Evolutionary conservation across 1,140 invertebrate species (phyloP).

Genomic region (Ips nitidus): DNA sequence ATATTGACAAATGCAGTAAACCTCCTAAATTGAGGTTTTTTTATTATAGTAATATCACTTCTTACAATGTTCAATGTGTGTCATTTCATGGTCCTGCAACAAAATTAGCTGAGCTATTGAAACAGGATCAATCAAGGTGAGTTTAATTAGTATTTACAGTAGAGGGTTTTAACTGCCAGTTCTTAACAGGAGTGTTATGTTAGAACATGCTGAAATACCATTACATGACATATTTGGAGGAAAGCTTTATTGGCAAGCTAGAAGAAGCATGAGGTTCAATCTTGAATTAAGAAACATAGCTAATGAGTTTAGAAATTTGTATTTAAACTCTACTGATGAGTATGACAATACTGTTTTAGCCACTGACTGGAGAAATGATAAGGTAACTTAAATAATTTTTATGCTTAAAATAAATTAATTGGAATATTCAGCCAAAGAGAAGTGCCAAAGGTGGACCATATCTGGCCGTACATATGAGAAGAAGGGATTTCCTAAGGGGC

Average conservation of each 20-base stretch:
- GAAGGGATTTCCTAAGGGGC: slow-evolving; percentile 78
- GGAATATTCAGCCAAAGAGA: slow-evolving; percentile 49
- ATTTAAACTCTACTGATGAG: slow-evolving; percentile 70
- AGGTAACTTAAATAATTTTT: slow-evolving; percentile 50
- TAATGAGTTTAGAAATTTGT: slow-evolving; percentile 65
- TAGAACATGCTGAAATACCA: slow-evolving; percentile 86
- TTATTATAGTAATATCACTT: slow-evolving; percentile 64
- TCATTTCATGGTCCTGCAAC: slow-evolving; percentile 80
- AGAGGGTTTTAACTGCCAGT: neutral
- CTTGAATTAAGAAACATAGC: slow-evolving; percentile 69
- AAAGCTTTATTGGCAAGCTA: slow-evolving; percentile 78
- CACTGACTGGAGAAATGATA: slow-evolving; percentile 65
- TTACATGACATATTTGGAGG: slow-evolving; percentile 87
- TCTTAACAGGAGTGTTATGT: slow-evolving; percentile 65
- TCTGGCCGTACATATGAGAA: slow-evolving; percentile 77
- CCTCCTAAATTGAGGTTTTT: slow-evolving; percentile 51
- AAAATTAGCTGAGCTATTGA: slow-evolving; percentile 61
- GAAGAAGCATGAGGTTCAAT: slow-evolving; percentile 90
- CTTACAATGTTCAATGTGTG: slow-evolving; percentile 71
- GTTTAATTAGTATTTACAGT: slow-evolving; percentile 3
- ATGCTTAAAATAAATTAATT: slow-evolving; percentile 5
- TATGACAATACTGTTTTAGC: slow-evolving; percentile 61
- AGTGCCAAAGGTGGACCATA: slow-evolving; percentile 72
- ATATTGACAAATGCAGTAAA: slow-evolving; percentile 59
- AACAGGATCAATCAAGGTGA: slow-evolving; percentile 40